Evolutionary conservation across 1,140 invertebrate species (phyloP).

Genomic region (Drosophila orena): DNA sequence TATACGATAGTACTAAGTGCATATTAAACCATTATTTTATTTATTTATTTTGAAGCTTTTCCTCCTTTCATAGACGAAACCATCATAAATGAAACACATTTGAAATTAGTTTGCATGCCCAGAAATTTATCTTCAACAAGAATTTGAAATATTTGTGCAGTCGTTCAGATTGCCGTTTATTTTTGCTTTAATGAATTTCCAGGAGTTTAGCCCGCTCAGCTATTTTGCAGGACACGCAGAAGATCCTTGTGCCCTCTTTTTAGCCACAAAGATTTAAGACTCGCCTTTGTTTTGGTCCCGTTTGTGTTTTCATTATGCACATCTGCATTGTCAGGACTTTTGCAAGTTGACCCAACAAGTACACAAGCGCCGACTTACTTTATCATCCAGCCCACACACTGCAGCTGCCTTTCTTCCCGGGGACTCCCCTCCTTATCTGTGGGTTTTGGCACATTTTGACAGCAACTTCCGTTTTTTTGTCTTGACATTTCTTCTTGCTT

Average conservation of each 20-base stretch:
- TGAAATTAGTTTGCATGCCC: neutral
- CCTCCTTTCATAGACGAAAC: neutral
- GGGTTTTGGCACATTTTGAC: conserved; percentile 54
- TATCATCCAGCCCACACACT: conserved; percentile 24
- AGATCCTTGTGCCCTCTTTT: neutral
- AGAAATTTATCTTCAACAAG: neutral
- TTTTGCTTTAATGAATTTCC: conserved; percentile 11
- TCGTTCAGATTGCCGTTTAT: conserved; percentile 1
- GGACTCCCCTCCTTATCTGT: neutral
- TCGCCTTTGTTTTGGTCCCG: conserved; percentile 27
- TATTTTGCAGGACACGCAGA: conserved; percentile 12
- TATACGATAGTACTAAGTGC: too few relatives aligned
- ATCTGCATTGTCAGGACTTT: conserved; percentile 43
- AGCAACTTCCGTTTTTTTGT: conserved; percentile 56
- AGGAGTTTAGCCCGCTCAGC: conserved; percentile 10
- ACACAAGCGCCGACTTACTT: conserved; percentile 23
- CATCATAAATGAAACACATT: too few relatives aligned
- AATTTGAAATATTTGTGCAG: conserved; percentile 18
- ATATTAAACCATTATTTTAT: too few relatives aligned
- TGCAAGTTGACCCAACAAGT: conserved; percentile 30
- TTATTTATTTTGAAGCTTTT: conserved; percentile 15
- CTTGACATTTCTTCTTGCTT: conserved; percentile 26
- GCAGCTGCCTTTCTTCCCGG: conserved; percentile 7
- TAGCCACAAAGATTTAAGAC: conserved; percentile 20
- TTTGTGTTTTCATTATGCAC: conserved; percentile 32